Conservation (phyloP, 2,113 vertebrate genomes). For the Catagonus wagneri region DNA sequence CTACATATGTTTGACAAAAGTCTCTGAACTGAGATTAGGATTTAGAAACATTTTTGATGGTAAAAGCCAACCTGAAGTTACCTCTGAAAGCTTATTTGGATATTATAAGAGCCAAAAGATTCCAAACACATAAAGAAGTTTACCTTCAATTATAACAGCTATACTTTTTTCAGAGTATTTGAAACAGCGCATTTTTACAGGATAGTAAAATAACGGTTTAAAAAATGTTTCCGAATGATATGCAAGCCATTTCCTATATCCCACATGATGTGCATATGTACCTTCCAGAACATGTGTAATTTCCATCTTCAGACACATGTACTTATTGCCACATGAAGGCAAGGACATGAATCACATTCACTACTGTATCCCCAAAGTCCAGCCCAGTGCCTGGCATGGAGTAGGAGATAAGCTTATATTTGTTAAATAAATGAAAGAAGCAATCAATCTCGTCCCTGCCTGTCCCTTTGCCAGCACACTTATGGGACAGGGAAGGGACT, state of each 20-base stretch:
- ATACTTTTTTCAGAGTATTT: not conserved
- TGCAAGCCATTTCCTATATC: not conserved
- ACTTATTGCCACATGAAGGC: not conserved
- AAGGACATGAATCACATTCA: not conserved
- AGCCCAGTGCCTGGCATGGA: not conserved
- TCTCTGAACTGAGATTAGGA: not conserved
- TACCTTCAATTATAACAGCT: not conserved
- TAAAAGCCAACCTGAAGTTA: constrained; percentile 25
- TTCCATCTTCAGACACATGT: not conserved
- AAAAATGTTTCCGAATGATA: not conserved
- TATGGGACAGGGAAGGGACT: no score
- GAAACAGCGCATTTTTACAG: not conserved
- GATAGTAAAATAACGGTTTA: not conserved
- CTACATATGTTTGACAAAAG: constrained; percentile 10
- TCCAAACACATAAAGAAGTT: not conserved
- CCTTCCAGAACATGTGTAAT: not conserved
- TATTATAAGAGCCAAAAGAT: not conserved
- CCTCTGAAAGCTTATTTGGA: constrained; percentile 7
- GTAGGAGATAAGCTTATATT: not conserved
- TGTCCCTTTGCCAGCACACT: not conserved
- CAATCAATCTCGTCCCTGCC: not conserved
- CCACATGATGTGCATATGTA: not conserved
- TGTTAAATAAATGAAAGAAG: not conserved
- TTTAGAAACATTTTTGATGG: not conserved
- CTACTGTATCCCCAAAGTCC: not conserved